A percentile compares a stretch with the other conserved stretches of the same genome.
Evolutionary conservation across 2,888 invertebrate genomes (phyloP).

Genomic region (Aspidiotus destructor): DNA sequence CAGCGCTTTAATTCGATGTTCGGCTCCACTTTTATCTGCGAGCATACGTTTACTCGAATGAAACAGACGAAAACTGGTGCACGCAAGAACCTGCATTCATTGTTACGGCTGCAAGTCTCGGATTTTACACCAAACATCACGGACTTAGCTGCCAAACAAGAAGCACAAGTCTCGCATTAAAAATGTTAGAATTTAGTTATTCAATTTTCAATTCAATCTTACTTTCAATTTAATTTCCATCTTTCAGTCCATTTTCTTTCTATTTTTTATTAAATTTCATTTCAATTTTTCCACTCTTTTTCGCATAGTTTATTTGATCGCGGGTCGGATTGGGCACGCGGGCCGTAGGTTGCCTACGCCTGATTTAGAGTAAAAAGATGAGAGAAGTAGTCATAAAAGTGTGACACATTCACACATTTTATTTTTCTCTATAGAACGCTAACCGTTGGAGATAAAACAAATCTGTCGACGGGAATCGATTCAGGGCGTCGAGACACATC

Average conservation of each 20-base stretch:
- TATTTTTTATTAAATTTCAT: not conserved
- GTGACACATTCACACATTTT: too few relatives aligned
- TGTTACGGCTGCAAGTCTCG: not conserved
- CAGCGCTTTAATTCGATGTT: not conserved
- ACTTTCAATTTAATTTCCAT: too few relatives aligned
- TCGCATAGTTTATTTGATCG: too few relatives aligned
- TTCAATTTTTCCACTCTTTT: not conserved
- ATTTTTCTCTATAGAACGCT: too few relatives aligned
- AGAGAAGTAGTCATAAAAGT: too few relatives aligned
- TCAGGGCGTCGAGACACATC: too few relatives aligned
- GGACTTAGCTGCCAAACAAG: not conserved
- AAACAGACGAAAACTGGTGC: conserved; percentile 11
- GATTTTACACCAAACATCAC: not conserved
- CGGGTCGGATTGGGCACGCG: too few relatives aligned
- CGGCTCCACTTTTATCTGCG: not conserved
- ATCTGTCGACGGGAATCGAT: too few relatives aligned
- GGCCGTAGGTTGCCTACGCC: not conserved
- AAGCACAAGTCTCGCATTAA: not conserved
- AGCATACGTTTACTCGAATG: not conserved
- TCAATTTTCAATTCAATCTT: too few relatives aligned
- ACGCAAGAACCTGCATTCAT: not conserved
- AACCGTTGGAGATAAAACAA: too few relatives aligned
- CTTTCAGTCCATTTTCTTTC: not conserved
- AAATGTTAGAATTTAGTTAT: not conserved
- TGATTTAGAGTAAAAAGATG: too few relatives aligned